These are phyloP conservation scores for Eclectus roratus DNA, from an alignment of 2,113 vertebrate genomes.

Conservation along the genomic window DNA sequence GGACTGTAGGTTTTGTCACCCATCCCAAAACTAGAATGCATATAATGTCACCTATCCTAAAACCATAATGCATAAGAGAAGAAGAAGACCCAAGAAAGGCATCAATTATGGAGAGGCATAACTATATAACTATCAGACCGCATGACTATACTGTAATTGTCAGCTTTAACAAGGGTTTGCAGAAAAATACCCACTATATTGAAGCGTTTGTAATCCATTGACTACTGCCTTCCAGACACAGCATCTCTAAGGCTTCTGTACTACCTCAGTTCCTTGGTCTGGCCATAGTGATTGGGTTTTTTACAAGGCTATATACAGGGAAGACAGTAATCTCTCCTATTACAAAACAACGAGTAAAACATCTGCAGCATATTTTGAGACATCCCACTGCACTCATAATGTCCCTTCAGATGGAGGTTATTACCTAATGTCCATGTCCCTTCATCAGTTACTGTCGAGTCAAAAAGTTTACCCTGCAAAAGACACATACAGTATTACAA, in stretches of 20 bases:
- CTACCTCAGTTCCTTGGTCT: neutral
- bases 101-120: neutral
- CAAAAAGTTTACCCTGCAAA: conserved; percentile 90
- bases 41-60: neutral
- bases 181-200: neutral
- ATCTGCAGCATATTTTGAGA: neutral
- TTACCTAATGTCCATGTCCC: conserved; percentile 95
- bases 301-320: neutral
- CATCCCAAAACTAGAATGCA: neutral
- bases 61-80: neutral
- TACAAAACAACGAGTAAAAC: neutral
- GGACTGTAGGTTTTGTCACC: neutral
- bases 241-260: neutral
- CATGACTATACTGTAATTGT: accelerated
- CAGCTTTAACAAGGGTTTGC: neutral
- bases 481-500: neutral
- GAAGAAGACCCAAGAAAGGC: neutral
- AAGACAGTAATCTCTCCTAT: neutral
- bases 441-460: conserved; percentile 89
- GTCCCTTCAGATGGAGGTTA: neutral
- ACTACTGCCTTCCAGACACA: accelerated
- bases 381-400: neutral
- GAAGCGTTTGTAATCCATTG: neutral
- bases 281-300: accelerated
- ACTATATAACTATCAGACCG: neutral